Evolutionary conservation across 2,888 invertebrate genomes (phyloP).

Genomic region (Globia sparganii): DNA sequence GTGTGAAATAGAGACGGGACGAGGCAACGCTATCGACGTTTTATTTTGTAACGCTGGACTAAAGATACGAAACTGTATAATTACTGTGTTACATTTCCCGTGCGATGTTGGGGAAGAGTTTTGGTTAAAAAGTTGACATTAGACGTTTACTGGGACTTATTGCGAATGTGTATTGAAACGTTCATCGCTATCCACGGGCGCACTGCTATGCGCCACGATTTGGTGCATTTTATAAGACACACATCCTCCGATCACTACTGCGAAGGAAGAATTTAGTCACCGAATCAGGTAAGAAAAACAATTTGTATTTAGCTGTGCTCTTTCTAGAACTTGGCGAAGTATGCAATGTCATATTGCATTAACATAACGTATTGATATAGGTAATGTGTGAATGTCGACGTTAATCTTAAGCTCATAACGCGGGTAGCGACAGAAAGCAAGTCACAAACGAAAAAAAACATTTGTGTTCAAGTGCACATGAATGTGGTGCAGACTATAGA

Average conservation of each 20-base stretch:
- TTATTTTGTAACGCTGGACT: conserved; percentile 65
- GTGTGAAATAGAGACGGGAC: conserved; percentile 83
- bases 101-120: conserved; percentile 87
- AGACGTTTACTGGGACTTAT: conserved; percentile 85
- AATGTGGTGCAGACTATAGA: neutral
- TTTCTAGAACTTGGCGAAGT: conserved; percentile 52
- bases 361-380: conserved; percentile 33
- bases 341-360: conserved; percentile 29
- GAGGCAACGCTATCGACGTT: conserved; percentile 62
- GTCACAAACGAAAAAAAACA: neutral
- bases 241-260: conserved; percentile 95
- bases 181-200: conserved; percentile 91
- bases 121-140: conserved; percentile 84
- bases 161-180: conserved; percentile 91
- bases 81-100: conserved; percentile 82
- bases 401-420: conserved; percentile 13
- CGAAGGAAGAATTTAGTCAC: conserved; percentile 91
- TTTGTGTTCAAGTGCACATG: neutral
- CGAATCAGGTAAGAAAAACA: conserved; percentile 76
- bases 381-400: conserved; percentile 13
- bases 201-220: conserved; percentile 94
- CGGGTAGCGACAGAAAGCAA: conserved; percentile 15
- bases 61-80: conserved; percentile 81
- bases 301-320: conserved; percentile 25
- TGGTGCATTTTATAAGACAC: conserved; percentile 93